A percentile compares a stretch with the other conserved stretches of the same genome.
These are phyloP conservation scores for Morinoia aosen DNA, from an alignment of 2,888 invertebrate species.

Conservation along the genomic window DNA sequence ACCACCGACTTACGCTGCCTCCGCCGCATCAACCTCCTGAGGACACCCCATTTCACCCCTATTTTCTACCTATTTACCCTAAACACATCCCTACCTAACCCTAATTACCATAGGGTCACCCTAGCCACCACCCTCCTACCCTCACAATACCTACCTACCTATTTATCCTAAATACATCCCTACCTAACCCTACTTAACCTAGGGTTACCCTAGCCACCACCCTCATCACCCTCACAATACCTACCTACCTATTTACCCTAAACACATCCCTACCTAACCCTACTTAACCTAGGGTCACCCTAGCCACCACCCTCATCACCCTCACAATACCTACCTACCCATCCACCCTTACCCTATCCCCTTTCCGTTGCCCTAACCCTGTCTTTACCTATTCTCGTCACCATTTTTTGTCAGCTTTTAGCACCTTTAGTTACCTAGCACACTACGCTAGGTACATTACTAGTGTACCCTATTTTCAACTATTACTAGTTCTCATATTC, in stretches of 20 bases:
- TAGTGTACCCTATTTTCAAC: too few species aligned
- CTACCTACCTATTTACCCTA: constrained; percentile 14
- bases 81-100: neutral
- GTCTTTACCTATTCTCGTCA: neutral
- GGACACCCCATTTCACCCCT: neutral
- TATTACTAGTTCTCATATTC: too few species aligned
- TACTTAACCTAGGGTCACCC: neutral
- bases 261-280: neutral
- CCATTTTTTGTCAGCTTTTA: neutral
- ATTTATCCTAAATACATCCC: neutral
- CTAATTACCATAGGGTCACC: neutral
- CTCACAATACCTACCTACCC: constrained; percentile 34
- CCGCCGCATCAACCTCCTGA: neutral
- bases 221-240: neutral
- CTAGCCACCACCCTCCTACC: neutral
- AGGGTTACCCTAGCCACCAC: neutral
- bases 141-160: constrained; percentile 30
- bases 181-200: neutral
- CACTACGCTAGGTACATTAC: too few species aligned
- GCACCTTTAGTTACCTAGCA: too few species aligned
- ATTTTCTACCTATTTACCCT: too few species aligned
- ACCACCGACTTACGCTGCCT: neutral
- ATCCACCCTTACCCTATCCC: neutral
- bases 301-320: neutral
- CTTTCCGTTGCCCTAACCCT: neutral